phyloP scores from a whole-genome alignment of 2,888 invertebrate genomes.

The Pristionchus mayeri region DNA sequence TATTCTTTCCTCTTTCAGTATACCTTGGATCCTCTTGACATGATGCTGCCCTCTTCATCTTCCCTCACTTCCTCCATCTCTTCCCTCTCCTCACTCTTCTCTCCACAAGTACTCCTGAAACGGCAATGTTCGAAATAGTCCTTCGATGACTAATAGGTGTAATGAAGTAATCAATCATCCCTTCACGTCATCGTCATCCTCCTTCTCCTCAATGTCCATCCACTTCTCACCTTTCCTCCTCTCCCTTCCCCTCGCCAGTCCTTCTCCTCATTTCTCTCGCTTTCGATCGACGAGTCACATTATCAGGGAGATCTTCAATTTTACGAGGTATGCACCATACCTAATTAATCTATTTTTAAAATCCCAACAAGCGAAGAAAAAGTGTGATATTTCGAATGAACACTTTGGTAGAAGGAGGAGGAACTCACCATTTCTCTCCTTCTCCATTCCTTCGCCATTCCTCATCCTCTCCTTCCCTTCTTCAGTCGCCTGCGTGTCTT shows the following conservation, averaged over 20 bases:
- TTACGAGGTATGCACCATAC: too few relatives aligned
- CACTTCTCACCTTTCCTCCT: neutral
- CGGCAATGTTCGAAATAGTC: too few relatives aligned
- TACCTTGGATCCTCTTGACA: neutral
- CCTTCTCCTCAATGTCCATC: neutral
- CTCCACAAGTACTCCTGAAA: neutral
- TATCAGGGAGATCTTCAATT: neutral
- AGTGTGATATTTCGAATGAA: too few relatives aligned
- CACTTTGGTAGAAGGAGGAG: too few relatives aligned
- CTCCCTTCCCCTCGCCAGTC: neutral
- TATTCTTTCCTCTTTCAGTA: too few relatives aligned
- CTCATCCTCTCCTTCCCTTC: neutral
- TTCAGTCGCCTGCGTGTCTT: neutral
- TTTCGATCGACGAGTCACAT: conserved; percentile 3
- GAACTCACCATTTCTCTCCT: neutral
- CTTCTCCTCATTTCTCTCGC: neutral
- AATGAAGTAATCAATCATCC: too few relatives aligned
- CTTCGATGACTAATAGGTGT: too few relatives aligned
- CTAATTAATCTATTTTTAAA: too few relatives aligned
- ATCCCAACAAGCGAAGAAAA: too few relatives aligned
- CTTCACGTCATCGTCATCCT: neutral
- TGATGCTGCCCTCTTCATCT: neutral
- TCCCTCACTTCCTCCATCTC: neutral
- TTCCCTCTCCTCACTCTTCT: conserved; percentile 13
- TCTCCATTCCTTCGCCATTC: neutral